Percentiles rank a stretch among this genome's conserved stretches.
Evolutionary conservation across 1,140 invertebrate species (phyloP).

Genomic region (Leptinotarsa defecta): DNA sequence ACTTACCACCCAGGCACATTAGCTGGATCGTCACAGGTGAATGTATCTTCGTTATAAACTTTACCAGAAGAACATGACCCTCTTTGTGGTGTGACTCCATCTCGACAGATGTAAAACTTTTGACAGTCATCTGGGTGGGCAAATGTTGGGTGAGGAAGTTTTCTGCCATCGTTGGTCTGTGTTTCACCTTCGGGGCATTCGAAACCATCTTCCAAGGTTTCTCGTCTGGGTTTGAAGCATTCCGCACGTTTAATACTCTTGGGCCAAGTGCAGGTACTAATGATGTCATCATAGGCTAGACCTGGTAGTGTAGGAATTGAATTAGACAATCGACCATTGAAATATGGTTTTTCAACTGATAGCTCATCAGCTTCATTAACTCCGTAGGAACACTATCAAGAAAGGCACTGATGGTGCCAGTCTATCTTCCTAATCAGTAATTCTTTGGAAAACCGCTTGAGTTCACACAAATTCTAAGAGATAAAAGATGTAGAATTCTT

Average conservation of each 20-base stretch:
- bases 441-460: too few relatives aligned
- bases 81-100: slow-evolving; percentile 75
- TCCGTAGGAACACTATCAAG: too few relatives aligned
- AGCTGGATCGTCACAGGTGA: slow-evolving; percentile 80
- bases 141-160: slow-evolving; percentile 78
- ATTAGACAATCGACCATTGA: too few relatives aligned
- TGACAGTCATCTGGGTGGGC: slow-evolving; percentile 82
- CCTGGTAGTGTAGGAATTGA: not conserved
- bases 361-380: too few relatives aligned
- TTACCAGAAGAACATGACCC: slow-evolving; percentile 75
- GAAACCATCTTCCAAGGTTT: slow-evolving; percentile 75
- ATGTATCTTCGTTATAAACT: slow-evolving; percentile 81
- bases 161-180: slow-evolving; percentile 69
- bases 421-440: too few relatives aligned
- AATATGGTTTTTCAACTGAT: too few relatives aligned
- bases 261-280: slow-evolving; percentile 77
- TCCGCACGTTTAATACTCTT: slow-evolving; percentile 63
- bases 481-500: too few relatives aligned
- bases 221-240: slow-evolving; percentile 68
- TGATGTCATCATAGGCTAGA: slow-evolving; percentile 72
- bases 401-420: too few relatives aligned
- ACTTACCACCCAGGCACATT: slow-evolving; percentile 82
- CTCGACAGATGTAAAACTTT: slow-evolving; percentile 84
- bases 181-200: slow-evolving; percentile 75
- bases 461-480: too few relatives aligned